Conservation (phyloP, 1,140 invertebrate genomes). For the Tetramorium simillimum region DNA sequence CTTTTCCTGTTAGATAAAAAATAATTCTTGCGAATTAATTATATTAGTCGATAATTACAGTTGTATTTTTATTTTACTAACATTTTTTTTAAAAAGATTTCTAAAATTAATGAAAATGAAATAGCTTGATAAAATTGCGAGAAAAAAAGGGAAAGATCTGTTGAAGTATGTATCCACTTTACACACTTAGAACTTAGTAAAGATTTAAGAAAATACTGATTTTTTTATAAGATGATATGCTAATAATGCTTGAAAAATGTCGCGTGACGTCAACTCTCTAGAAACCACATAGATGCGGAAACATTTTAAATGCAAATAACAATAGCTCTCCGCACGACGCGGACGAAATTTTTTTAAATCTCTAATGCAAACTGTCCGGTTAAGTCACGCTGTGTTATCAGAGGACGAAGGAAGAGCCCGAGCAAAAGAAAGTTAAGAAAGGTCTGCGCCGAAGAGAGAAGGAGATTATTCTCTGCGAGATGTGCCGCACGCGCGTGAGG, state of each 20-base stretch:
- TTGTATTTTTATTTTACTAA: not conserved
- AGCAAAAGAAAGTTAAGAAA: constrained; percentile 75
- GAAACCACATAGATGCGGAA: not conserved
- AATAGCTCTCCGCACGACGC: not conserved
- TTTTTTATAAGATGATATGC: not conserved
- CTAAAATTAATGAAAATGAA: not conserved
- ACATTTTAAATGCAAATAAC: constrained; percentile 2
- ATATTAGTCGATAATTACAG: not conserved
- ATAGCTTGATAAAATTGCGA: not conserved
- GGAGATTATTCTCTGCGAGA: constrained; percentile 88
- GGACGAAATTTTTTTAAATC: not conserved
- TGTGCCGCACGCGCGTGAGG: constrained; percentile 89
- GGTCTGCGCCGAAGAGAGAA: constrained; percentile 86
- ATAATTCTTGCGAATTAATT: not conserved
- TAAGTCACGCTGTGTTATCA: constrained; percentile 23
- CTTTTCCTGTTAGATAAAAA: not conserved
- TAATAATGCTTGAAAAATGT: not conserved
- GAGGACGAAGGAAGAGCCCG: constrained; percentile 73
- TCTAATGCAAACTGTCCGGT: not conserved
- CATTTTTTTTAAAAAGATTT: not conserved
- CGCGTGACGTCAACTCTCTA: not conserved
- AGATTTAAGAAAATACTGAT: not conserved
- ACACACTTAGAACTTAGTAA: not conserved
- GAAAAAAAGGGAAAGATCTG: not conserved
- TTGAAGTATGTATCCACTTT: not conserved